A percentile compares a stretch with the other conserved stretches of the same genome.
phyloP scores from a whole-genome alignment of 2,797 vertebrate genomes.

The Pipistrellus kuhlii region DNA sequence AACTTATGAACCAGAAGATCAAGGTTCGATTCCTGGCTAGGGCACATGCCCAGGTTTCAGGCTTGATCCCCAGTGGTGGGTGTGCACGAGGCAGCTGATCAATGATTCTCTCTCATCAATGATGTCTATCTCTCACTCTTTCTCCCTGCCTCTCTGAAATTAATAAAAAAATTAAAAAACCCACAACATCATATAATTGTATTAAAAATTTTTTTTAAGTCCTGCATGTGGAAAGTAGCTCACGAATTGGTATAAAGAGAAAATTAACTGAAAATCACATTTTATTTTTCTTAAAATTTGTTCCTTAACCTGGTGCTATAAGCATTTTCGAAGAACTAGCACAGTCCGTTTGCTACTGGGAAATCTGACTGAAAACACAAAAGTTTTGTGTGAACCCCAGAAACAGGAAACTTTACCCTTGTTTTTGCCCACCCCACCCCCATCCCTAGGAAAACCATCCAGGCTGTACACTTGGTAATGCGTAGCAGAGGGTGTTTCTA shows the following conservation, averaged over 20 bases:
- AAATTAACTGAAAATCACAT: slow-evolving; percentile 18
- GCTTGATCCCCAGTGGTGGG: too few relatives aligned
- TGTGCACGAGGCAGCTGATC: too few relatives aligned
- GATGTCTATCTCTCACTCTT: too few relatives aligned
- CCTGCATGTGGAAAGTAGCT: slow-evolving; percentile 26
- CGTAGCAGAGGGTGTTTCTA: slow-evolving; percentile 83
- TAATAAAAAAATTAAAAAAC: too few relatives aligned
- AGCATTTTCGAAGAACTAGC: slow-evolving; percentile 42
- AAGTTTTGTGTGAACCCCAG: slow-evolving; percentile 41
- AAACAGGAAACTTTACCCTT: slow-evolving; percentile 67
- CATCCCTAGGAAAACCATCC: slow-evolving; percentile 72
- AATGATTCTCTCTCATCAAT: too few relatives aligned
- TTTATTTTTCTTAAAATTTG: neutral
- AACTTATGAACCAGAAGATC: too few relatives aligned
- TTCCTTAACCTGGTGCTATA: neutral
- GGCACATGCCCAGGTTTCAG: too few relatives aligned
- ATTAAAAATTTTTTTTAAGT: neutral
- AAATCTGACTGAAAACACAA: slow-evolving; percentile 58
- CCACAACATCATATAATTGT: neutral
- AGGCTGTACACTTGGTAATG: slow-evolving; percentile 77
- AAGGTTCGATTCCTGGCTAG: too few relatives aligned
- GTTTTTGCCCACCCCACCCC: slow-evolving; percentile 47
- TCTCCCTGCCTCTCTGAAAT: too few relatives aligned
- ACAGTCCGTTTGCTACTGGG: neutral
- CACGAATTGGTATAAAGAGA: neutral